A percentile compares a stretch with the other conserved stretches of the same genome.
These are phyloP conservation scores for Cephus pygmeus DNA, from an alignment of 2,888 invertebrate genomes.

Conservation along the genomic window DNA sequence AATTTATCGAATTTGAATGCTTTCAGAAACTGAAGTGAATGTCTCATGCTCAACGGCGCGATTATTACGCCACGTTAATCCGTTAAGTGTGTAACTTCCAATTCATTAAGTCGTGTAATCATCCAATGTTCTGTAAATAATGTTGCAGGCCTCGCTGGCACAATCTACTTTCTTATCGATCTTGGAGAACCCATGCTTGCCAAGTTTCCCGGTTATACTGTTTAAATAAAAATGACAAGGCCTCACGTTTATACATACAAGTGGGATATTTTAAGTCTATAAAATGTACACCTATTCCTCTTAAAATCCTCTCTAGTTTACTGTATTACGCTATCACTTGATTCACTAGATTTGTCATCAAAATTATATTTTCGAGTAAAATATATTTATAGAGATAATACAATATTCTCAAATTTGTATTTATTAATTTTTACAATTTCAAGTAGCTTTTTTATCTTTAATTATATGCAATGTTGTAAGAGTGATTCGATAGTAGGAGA, in stretches of 20 bases:
- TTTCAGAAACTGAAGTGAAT: constrained; percentile 1
- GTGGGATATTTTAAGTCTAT: background rate
- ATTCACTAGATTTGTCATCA: background rate
- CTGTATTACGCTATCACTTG: background rate
- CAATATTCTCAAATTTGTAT: background rate
- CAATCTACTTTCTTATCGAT: constrained; percentile 80
- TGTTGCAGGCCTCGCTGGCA: constrained; percentile 74
- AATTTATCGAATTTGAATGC: background rate
- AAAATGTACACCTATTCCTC: background rate
- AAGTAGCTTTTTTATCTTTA: background rate
- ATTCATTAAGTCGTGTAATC: background rate
- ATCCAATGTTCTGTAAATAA: background rate
- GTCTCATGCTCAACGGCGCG: background rate
- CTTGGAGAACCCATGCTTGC: constrained; percentile 74
- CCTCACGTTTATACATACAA: background rate
- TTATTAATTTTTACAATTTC: background rate
- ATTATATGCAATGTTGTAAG: background rate
- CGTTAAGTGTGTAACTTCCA: constrained; percentile 2
- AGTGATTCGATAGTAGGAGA: background rate
- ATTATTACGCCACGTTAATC: constrained; percentile 3
- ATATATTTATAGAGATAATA: too few species aligned
- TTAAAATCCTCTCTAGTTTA: background rate
- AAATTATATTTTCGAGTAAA: background rate
- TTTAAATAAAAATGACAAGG: constrained; percentile 53
- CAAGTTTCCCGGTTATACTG: constrained; percentile 79